Percentiles rank a stretch among this genome's conserved stretches.
These are phyloP conservation scores for Melanotus villosus DNA, from an alignment of 2,888 invertebrate genomes.

Conservation along the genomic window DNA sequence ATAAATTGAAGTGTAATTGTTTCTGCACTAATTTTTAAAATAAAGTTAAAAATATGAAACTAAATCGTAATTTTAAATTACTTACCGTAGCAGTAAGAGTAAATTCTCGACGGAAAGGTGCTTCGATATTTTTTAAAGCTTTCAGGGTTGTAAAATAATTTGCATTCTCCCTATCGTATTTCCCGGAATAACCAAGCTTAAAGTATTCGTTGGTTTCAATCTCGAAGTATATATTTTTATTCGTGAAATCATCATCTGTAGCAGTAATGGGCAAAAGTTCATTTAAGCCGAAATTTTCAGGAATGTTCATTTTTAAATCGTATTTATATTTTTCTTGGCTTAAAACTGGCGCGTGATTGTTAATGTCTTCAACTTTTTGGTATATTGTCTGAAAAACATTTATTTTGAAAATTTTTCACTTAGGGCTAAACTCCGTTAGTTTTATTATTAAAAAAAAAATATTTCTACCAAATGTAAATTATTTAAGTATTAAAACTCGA, in stretches of 20 bases:
- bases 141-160: not conserved
- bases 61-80: too few species aligned
- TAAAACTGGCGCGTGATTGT: constrained; percentile 32
- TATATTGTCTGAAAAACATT: not conserved
- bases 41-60: too few species aligned
- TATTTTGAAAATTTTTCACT: too few species aligned
- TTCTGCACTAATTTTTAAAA: too few species aligned
- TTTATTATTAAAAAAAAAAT: too few species aligned
- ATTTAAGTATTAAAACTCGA: too few species aligned
- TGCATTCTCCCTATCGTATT: not conserved
- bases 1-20: too few species aligned
- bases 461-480: too few species aligned
- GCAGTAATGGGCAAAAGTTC: constrained; percentile 8
- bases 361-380: constrained; percentile 21
- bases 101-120: constrained; percentile 11
- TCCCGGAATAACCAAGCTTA: not conserved
- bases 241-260: constrained; percentile 28
- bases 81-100: constrained; percentile 21
- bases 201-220: constrained; percentile 26
- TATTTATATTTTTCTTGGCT: constrained; percentile 17
- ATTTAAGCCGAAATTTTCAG: constrained; percentile 9
- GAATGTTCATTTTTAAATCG: constrained; percentile 14
- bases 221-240: not conserved
- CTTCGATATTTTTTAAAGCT: not conserved
- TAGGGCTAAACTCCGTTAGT: too few species aligned